Evolutionary conservation across 2,797 vertebrate genomes (phyloP).

Genomic region (Synanceia verrucosa): DNA sequence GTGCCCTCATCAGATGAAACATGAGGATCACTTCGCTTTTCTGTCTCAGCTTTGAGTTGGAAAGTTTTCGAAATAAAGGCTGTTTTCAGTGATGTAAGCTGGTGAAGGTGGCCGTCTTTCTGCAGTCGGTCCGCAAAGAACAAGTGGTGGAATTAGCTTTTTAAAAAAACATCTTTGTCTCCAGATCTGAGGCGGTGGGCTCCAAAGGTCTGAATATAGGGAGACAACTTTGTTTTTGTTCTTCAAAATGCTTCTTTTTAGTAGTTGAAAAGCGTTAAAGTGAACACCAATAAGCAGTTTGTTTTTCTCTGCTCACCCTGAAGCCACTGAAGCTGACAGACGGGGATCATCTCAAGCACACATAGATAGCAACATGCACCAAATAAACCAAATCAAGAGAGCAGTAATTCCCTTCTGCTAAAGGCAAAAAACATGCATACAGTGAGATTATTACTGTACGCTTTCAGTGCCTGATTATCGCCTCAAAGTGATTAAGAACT

Average conservation of each 20-base stretch:
- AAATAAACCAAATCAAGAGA: slow-evolving; percentile 36
- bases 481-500: neutral
- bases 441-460: slow-evolving; percentile 1
- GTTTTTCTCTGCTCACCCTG: slow-evolving; percentile 32
- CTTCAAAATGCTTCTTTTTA: slow-evolving; percentile 52
- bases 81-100: slow-evolving; percentile 53
- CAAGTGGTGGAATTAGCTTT: slow-evolving; percentile 77
- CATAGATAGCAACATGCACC: slow-evolving; percentile 14
- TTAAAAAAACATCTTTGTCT: slow-evolving; percentile 79
- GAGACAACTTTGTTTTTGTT: slow-evolving; percentile 70
- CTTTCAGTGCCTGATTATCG: neutral
- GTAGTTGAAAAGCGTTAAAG: slow-evolving; percentile 53
- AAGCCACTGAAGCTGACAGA: slow-evolving; percentile 34
- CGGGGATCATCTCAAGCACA: neutral
- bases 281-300: slow-evolving; percentile 72
- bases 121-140: slow-evolving; percentile 81
- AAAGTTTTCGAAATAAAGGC: slow-evolving; percentile 68
- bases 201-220: slow-evolving; percentile 75
- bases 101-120: slow-evolving; percentile 77
- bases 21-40: slow-evolving; percentile 50
- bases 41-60: slow-evolving; percentile 75
- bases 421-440: slow-evolving; percentile 22
- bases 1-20: slow-evolving; percentile 45
- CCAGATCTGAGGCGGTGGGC: slow-evolving; percentile 80
- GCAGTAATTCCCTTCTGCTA: neutral